These are phyloP conservation scores for Coleophora flavipennella DNA, from an alignment of 2,888 invertebrate species.

Conservation along the genomic window DNA sequence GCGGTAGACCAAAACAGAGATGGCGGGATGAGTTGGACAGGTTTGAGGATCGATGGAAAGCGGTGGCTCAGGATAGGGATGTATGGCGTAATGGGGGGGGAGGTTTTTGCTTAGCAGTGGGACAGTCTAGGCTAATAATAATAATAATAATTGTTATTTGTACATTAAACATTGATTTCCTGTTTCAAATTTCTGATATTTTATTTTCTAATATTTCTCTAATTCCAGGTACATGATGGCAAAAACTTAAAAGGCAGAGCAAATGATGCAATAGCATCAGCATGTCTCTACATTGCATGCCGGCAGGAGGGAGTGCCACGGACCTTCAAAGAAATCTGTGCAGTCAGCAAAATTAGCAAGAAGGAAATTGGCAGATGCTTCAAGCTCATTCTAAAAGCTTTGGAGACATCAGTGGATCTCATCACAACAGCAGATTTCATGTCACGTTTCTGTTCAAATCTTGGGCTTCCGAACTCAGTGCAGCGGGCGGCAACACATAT, in stretches of 20 bases:
- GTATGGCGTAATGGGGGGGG: no score
- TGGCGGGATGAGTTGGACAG: no score
- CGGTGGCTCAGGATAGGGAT: no score
- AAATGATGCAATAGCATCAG: slow-evolving; percentile 98
- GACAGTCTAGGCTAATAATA: no score
- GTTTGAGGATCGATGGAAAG: no score
- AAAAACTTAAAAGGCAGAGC: slow-evolving; percentile 95
- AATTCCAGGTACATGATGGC: slow-evolving; percentile 86
- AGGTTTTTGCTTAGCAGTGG: no score
- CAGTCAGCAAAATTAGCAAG: slow-evolving; percentile 98
- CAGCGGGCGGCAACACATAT: slow-evolving; percentile 97
- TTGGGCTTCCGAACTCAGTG: slow-evolving; percentile 89
- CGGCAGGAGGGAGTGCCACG: slow-evolving; percentile 98
- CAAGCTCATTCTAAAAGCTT: slow-evolving; percentile 94
- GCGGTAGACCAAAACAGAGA: no score
- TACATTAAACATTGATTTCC: no score
- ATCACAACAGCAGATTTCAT: slow-evolving; percentile 99
- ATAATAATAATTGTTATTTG: no score
- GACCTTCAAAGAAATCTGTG: slow-evolving; percentile 99
- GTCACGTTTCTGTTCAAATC: slow-evolving; percentile 98
- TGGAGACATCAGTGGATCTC: slow-evolving; percentile 97
- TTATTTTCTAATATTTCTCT: not conserved
- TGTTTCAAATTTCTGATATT: no score
- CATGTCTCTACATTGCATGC: slow-evolving; percentile 98
- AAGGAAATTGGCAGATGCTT: slow-evolving; percentile 99